Base-by-base conservation (phyloP, 1,140 invertebrate genomes). In the Drosophila truncata region DNA sequence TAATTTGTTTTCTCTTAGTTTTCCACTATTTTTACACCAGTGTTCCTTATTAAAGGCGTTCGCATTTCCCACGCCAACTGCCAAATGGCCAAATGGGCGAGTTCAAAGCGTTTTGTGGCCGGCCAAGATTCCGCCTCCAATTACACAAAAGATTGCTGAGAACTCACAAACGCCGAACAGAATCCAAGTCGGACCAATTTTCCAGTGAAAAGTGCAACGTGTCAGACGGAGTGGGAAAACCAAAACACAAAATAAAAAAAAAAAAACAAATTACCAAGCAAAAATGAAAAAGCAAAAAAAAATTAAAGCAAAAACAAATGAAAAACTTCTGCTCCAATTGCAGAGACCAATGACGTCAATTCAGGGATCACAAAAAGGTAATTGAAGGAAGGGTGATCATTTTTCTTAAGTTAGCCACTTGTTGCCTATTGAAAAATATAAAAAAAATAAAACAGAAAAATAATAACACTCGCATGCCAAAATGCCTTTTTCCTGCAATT, bases 71-170 rank as follows among this genome's bases (percentile, higher is more conserved):
- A 86, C 82, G 82, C 82, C 82, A 75, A 86, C 79, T 64, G 82
- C 72, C 75, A 81, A 77, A 62, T 52, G 76, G 80, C 27, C 60
- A 41, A 66, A 63, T 70, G 70, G 70, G 70, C 76, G 73, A 82
- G 84, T 88, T 87, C 84, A 87, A 83, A 87, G 76, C 84, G 84
- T 84, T 88, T 87, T 87, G 83, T 78, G 64, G 57, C 62, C 57
- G 63, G 83, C 76, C 72, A 78, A 86, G 80, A 80, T 66, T 67
- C 77, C 69, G 83, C 80, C 87, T 87, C 83, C 66, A 83, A 87
- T 87, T 87, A 87, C 84, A 88, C 77, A 82, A 88, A 80, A 80
- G 80, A 87, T 81, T 78, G 84, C 84, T 87, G 84, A 87, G 84
- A 87, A 88, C 77, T 78, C 62, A 77, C 54, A 61, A 75, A 57